These are phyloP conservation scores for Otis tarda DNA, from an alignment of 2,113 vertebrate species.

Conservation along the genomic window DNA sequence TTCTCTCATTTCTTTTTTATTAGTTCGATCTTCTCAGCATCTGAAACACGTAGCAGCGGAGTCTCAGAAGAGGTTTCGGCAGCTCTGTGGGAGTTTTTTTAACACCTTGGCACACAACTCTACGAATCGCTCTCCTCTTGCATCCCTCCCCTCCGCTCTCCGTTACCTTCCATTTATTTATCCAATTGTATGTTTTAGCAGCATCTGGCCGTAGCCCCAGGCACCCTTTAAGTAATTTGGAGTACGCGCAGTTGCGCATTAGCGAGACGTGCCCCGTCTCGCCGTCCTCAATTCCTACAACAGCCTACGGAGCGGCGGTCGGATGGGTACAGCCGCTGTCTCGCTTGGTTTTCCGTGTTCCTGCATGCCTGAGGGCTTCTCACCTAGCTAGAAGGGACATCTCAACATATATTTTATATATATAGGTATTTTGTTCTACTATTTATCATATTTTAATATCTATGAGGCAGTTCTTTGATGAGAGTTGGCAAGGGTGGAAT, in stretches of 20 bases:
- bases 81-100: conserved; percentile 46
- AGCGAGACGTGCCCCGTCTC: neutral
- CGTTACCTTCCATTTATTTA: conserved; percentile 33
- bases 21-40: conserved; percentile 77
- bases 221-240: conserved; percentile 52
- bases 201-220: conserved; percentile 42
- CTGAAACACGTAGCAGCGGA: conserved; percentile 68
- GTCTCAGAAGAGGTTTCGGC: conserved; percentile 66
- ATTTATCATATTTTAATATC: fast-evolving
- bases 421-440: neutral
- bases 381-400: neutral
- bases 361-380: neutral
- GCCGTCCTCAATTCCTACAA: neutral
- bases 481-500: neutral
- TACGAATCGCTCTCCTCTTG: neutral
- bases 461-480: fast-evolving
- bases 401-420: too few species aligned
- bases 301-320: neutral
- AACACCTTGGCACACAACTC: conserved; percentile 58
- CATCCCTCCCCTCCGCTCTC: neutral
- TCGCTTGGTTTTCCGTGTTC: neutral
- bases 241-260: neutral
- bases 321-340: neutral
- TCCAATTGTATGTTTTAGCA: conserved; percentile 47
- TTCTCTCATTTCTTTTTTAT: conserved; percentile 81